These are phyloP conservation scores for Alsophila aescularia DNA, from an alignment of 2,888 invertebrate species.

Conservation along the genomic window DNA sequence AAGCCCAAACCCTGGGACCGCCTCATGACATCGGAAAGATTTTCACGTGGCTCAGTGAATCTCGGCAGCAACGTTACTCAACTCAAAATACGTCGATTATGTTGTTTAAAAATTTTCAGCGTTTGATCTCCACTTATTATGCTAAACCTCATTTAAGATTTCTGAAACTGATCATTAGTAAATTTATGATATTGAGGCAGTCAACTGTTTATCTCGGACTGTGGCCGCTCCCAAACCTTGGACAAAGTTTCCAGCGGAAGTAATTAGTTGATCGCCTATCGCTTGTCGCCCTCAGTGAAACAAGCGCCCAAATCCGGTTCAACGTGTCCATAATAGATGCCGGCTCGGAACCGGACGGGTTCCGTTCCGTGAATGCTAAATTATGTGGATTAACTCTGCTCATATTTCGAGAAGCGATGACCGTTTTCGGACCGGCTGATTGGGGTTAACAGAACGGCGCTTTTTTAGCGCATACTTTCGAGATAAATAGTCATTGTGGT, in stretches of 20 bases:
- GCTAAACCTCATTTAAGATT: too few relatives aligned
- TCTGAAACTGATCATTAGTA: too few relatives aligned
- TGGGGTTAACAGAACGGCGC: not conserved
- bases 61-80: too few relatives aligned
- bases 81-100: too few relatives aligned
- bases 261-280: not conserved
- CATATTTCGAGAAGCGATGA: constrained; percentile 26
- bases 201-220: not conserved
- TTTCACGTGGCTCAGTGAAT: too few relatives aligned
- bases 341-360: constrained; percentile 40
- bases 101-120: too few relatives aligned
- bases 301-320: constrained; percentile 37
- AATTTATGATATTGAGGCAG: too few relatives aligned
- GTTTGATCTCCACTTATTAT: too few relatives aligned
- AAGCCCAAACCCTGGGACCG: too few relatives aligned
- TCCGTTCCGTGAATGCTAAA: constrained; percentile 38
- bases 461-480: not conserved
- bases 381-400: constrained; percentile 33
- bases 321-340: constrained; percentile 43
- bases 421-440: constrained; percentile 3
- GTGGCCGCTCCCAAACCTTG: too few relatives aligned
- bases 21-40: too few relatives aligned
- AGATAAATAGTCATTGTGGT: too few relatives aligned
- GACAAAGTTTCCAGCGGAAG: not conserved
- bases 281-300: constrained; percentile 21